These are phyloP conservation scores for Euproctis similis DNA, from an alignment of 2,888 invertebrate species.

Conservation along the genomic window DNA sequence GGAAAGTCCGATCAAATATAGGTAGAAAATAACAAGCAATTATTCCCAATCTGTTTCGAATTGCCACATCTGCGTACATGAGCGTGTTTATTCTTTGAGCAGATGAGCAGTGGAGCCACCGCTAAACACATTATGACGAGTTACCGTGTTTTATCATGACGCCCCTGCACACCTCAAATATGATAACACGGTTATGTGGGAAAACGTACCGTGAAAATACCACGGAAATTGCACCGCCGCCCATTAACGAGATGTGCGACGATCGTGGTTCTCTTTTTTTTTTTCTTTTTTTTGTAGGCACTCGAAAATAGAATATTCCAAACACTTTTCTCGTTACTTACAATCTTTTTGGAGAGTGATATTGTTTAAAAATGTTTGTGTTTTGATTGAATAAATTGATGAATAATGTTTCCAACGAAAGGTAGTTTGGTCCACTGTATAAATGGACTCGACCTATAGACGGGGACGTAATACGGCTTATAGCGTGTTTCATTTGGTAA, in stretches of 20 bases:
- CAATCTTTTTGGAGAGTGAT: conserved; percentile 5
- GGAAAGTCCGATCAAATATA: too few relatives aligned
- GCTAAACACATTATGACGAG: conserved; percentile 63
- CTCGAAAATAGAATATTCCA: conserved; percentile 19
- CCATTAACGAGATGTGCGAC: conserved; percentile 34
- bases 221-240: conserved; percentile 34
- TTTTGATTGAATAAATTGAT: not conserved
- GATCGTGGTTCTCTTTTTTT: too few relatives aligned
- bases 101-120: conserved; percentile 27
- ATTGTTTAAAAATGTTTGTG: conserved; percentile 6
- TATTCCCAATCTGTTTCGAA: too few relatives aligned
- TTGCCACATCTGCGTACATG: conserved; percentile 4
- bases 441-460: too few relatives aligned
- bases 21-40: too few relatives aligned
- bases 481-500: too few relatives aligned
- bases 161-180: conserved; percentile 31
- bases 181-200: conserved; percentile 33
- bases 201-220: conserved; percentile 35
- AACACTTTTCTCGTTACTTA: conserved; percentile 12
- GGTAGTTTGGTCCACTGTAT: too few relatives aligned
- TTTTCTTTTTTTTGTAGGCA: conserved; percentile 31
- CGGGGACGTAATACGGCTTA: too few relatives aligned
- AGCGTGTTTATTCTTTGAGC: conserved; percentile 37
- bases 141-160: conserved; percentile 41
- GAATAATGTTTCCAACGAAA: not conserved